Conservation (phyloP, 2,797 vertebrate genomes). For the Amblyopsis hoosieri region DNA sequence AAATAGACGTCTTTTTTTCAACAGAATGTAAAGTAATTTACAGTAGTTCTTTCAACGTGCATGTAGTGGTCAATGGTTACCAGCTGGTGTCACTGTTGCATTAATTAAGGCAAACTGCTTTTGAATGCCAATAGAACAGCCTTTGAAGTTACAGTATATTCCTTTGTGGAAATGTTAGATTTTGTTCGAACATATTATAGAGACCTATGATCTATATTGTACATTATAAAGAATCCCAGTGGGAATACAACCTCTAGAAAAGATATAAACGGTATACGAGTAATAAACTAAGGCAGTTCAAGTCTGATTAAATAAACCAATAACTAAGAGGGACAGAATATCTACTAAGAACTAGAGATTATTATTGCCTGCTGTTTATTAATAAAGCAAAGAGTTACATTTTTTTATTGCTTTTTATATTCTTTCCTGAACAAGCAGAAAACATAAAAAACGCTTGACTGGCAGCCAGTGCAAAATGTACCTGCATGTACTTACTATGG, state of each 20-base stretch:
- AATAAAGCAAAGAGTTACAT: background rate
- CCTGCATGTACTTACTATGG: conserved; percentile 40
- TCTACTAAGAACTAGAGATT: no score
- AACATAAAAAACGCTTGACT: background rate
- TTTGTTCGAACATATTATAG: background rate
- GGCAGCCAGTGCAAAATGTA: conserved; percentile 5
- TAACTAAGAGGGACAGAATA: no score
- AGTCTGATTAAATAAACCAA: no score
- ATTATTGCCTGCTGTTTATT: background rate
- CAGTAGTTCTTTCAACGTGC: conserved; percentile 4
- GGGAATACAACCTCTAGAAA: no score
- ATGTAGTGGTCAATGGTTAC: conserved; percentile 30
- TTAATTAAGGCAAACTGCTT: conserved; percentile 26
- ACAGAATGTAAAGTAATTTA: conserved; percentile 21
- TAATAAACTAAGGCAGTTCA: no score
- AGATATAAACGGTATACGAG: no score
- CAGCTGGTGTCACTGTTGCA: conserved; percentile 72
- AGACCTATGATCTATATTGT: background rate
- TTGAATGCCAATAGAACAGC: conserved; percentile 3
- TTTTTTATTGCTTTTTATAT: background rate
- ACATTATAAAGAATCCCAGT: background rate
- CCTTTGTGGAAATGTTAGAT: background rate
- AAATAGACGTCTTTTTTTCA: conserved; percentile 20
- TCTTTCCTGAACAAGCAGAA: no score
- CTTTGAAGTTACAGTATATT: conserved; percentile 11